Evolutionary conservation across 2,797 vertebrate species (phyloP).

Genomic region (Echiichthys vipera): DNA sequence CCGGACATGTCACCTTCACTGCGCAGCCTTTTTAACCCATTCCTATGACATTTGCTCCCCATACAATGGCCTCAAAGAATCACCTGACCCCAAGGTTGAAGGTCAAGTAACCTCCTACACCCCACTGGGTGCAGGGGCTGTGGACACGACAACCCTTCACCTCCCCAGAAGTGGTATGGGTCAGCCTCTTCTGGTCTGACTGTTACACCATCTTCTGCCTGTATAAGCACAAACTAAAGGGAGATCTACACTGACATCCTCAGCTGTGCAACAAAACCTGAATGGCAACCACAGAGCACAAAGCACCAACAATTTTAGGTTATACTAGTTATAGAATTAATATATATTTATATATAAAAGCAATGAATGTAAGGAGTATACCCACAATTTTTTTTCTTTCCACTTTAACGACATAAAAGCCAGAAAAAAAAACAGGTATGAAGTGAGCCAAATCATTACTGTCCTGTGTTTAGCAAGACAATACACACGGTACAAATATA

Average conservation of each 20-base stretch:
- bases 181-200: slow-evolving; percentile 36
- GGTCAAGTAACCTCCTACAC: slow-evolving; percentile 81
- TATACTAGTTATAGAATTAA: slow-evolving; percentile 11
- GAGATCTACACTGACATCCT: slow-evolving; percentile 28
- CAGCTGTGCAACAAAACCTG: slow-evolving; percentile 8
- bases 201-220: slow-evolving; percentile 35
- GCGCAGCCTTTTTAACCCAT: slow-evolving; percentile 78
- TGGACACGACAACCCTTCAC: slow-evolving; percentile 69
- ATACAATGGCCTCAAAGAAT: slow-evolving; percentile 77
- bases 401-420: slow-evolving; percentile 17
- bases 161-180: slow-evolving; percentile 59
- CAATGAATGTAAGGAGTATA: background rate
- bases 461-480: slow-evolving; percentile 27
- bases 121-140: slow-evolving; percentile 59
- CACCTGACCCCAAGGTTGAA: slow-evolving; percentile 82
- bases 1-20: slow-evolving; percentile 78
- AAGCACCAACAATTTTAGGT: background rate
- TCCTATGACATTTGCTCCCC: slow-evolving; percentile 70
- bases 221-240: slow-evolving; percentile 50
- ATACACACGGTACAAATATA: slow-evolving; percentile 16
- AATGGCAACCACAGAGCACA: slow-evolving; percentile 25
- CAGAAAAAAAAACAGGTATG: slow-evolving; percentile 27
- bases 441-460: slow-evolving; percentile 25
- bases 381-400: background rate
- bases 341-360: background rate